Base-by-base conservation (phyloP, 2,113 vertebrate genomes). In the Trichechus manatus region DNA sequence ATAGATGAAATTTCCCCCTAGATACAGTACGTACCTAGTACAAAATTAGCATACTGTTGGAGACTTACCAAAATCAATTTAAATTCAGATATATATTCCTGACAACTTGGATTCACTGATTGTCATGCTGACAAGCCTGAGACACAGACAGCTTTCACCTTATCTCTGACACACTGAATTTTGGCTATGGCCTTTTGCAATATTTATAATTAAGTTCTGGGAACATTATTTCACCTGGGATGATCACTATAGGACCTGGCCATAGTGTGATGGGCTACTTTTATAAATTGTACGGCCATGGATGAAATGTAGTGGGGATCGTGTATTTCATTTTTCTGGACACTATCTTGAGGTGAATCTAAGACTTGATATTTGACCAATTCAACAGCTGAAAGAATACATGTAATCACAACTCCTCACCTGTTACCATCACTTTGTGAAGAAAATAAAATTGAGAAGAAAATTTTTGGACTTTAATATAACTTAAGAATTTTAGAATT, bases 31-130 rank as follows among this genome's bases (percentile, higher is more conserved):
- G 1, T 39, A 3, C 5, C 33, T 74, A 27, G 9, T 20, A 86
- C n/a, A 82, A 70, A 89, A 70, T 77, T 53, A 88, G 9, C 20
- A 61, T 77, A 39, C 36, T 85, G 15, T n/a, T 83, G 53, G 7
- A 89, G 9, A 79, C 79, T 88, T 53, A 50, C 78, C 13, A 29
- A 94, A 87, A 42, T 47, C 72, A 79, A 27, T 72, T 94, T 86
- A 87, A 89, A 89, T 78, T 87, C 47, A 47, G 56, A 10, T 59
- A 63, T 36, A 15, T 27, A 27, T 74, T 66, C 3, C 29, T 70
- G 14, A 77, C 22, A 68, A 68, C 36, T 53, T 75, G 17, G 61
- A 9, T 13, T 7, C 27, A 59, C 0, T 14, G 36, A 36, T 39
- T 82, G 9, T 42, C 5, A 2, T 19, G 15, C 6, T 56, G 9